A percentile compares a stretch with the other conserved stretches of the same genome.
Conservation (phyloP, 2,888 invertebrate species). For the Julus scanicus region DNA sequence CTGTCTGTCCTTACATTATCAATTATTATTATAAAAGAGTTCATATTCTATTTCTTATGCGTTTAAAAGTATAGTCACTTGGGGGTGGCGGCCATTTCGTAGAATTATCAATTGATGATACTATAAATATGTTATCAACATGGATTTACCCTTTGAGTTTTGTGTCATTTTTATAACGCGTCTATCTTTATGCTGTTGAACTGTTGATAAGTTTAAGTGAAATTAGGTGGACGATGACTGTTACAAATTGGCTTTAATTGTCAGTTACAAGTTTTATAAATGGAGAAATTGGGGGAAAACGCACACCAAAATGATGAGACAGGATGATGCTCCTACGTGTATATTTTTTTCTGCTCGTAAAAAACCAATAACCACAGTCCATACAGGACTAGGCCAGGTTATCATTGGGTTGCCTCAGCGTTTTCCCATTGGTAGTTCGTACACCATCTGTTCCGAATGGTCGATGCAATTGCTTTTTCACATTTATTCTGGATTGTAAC, state of each 20-base stretch:
- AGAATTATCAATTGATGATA: not conserved
- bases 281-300: not conserved
- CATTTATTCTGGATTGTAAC: slow-evolving; percentile 24
- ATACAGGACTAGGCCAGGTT: not conserved
- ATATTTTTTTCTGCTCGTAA: not conserved
- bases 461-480: not conserved
- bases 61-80: not conserved
- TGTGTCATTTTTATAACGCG: not conserved
- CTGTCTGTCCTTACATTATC: not conserved
- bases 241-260: not conserved
- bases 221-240: not conserved
- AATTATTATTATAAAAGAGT: not conserved
- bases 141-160: not conserved
- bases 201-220: not conserved
- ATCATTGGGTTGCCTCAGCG: not conserved
- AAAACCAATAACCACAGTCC: slow-evolving; percentile 30
- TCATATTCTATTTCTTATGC: not conserved
- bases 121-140: not conserved
- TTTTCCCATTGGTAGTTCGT: slow-evolving; percentile 8
- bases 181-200: not conserved
- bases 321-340: not conserved
- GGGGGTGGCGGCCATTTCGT: not conserved
- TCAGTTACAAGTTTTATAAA: not conserved
- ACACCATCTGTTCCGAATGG: slow-evolving; percentile 26
- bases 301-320: not conserved